These are phyloP conservation scores for Suncus etruscus DNA, from an alignment of 2,113 vertebrate species.

Conservation along the genomic window DNA sequence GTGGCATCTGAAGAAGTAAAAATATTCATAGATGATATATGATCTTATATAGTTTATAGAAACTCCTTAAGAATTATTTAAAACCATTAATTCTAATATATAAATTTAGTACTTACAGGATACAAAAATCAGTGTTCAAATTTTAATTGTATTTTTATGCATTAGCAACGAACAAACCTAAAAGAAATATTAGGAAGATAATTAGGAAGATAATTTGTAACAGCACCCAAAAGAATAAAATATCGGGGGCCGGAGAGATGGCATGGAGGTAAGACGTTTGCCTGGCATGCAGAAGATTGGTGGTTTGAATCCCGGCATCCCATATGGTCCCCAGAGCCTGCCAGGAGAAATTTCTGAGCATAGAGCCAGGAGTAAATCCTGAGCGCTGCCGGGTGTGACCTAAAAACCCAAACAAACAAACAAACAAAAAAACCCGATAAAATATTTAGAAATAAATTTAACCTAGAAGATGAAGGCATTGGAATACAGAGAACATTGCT, in stretches of 20 bases:
- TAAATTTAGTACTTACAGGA: slow-evolving; percentile 36
- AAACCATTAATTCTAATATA: slow-evolving; percentile 27
- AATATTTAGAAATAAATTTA: slow-evolving; percentile 42
- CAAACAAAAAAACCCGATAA: not conserved
- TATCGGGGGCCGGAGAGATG: not conserved
- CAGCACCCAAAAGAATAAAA: not conserved
- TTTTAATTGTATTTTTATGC: not conserved
- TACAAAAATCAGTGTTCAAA: not conserved
- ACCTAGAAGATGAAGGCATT: not conserved
- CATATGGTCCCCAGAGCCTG: too few relatives aligned
- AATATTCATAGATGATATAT: not conserved
- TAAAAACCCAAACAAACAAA: too few relatives aligned
- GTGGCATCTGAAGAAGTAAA: slow-evolving; percentile 22
- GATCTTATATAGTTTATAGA: not conserved
- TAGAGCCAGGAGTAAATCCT: too few relatives aligned
- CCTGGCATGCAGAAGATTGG: too few relatives aligned
- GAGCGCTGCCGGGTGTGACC: too few relatives aligned
- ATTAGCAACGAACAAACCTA: slow-evolving; percentile 1
- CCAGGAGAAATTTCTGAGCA: too few relatives aligned
- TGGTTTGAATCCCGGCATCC: too few relatives aligned
- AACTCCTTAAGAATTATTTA: not conserved
- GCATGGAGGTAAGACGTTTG: too few relatives aligned
- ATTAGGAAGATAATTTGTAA: not conserved
- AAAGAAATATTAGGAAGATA: not conserved
- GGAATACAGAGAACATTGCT: not conserved